A percentile compares a stretch with the other conserved stretches of the same genome.
phyloP scores from a whole-genome alignment of 2,888 invertebrate genomes.

The Pachliopta kotzebuea region DNA sequence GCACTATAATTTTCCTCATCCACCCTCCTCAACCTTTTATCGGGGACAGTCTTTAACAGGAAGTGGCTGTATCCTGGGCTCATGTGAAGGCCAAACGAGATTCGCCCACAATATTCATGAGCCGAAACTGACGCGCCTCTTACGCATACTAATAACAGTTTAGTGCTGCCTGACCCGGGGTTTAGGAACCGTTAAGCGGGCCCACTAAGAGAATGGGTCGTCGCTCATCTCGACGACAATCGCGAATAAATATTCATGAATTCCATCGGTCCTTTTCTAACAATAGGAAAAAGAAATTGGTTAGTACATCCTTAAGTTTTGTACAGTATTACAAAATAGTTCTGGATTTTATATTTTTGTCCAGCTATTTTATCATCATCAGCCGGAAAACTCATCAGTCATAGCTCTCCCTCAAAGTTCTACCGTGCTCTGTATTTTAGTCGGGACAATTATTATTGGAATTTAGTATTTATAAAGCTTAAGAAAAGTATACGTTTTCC shows the following conservation, averaged over 20 bases:
- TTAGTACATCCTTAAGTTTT: no score
- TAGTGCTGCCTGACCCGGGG: slow-evolving; percentile 21
- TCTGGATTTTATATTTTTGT: no score
- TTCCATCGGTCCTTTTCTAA: no score
- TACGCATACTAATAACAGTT: slow-evolving; percentile 30
- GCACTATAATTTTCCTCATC: not conserved
- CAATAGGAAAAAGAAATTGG: no score
- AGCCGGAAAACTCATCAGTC: no score
- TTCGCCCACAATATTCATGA: slow-evolving; percentile 28
- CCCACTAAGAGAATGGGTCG: slow-evolving; percentile 12
- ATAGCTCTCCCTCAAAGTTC: no score
- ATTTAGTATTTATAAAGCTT: no score
- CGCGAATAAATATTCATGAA: slow-evolving; percentile 9
- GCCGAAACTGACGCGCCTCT: slow-evolving; percentile 27
- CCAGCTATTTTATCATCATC: no score
- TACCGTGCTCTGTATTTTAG: no score
- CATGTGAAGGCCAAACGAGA: slow-evolving; percentile 18
- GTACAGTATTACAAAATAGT: no score
- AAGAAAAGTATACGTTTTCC: no score
- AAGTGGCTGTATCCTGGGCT: slow-evolving; percentile 20
- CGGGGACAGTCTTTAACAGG: slow-evolving; percentile 6
- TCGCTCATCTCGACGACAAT: slow-evolving; percentile 14
- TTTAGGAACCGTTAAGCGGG: slow-evolving; percentile 20
- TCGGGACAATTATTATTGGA: no score
- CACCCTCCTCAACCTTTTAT: slow-evolving; percentile 9